Base-by-base conservation (phyloP, 2,113 vertebrate species). In the Arvicanthis niloticus region DNA sequence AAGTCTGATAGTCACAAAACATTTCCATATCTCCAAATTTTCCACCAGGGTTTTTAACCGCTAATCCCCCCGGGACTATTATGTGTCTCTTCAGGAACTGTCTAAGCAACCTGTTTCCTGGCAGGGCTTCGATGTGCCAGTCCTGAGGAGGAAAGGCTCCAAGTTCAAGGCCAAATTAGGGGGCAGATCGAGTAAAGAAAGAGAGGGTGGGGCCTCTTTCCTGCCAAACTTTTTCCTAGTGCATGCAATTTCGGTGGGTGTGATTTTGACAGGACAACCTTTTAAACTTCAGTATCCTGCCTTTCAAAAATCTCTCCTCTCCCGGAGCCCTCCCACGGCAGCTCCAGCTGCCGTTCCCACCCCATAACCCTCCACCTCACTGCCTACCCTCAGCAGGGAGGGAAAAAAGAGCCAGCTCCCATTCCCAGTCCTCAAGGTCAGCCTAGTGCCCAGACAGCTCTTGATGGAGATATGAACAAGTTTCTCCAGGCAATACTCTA, bases 21-120 rank as follows among this genome's bases (percentile, higher is more conserved):
- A 75, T n/a, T 78, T 40, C 60, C 48, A 37, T 16, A 51, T 24
- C 88, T 70, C 60, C 82, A 80, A 93, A 92, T 76, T 96, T 96
- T 88, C 94, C 96, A 96, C 22, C 48, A 9, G 37, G 40, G 34
- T 87, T 76, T 29, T 89, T 53, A 68, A 81, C 72, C 60, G 29
- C 19, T 7, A 11, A 68, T 70, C 40, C 67, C 34, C 29, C 62
- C 26, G 26, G 76, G 78, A 51, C 12, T 29, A 77, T 37, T 8
- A 65, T 51, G 42, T 34, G n/a, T 1, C 2, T 84, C 84, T 93
- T 51, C 89, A 73, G 88, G 67, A 94, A 84, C 29, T 24, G 8
- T 42, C 73, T n/a, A 29, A 80, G 42, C 94, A 84, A 65, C 76
- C 95, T 95, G 96, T 85, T 98, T 98, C 97, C 97, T 96, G 95